Conservation (phyloP, 2,113 vertebrate species). For the Scortum barcoo region DNA sequence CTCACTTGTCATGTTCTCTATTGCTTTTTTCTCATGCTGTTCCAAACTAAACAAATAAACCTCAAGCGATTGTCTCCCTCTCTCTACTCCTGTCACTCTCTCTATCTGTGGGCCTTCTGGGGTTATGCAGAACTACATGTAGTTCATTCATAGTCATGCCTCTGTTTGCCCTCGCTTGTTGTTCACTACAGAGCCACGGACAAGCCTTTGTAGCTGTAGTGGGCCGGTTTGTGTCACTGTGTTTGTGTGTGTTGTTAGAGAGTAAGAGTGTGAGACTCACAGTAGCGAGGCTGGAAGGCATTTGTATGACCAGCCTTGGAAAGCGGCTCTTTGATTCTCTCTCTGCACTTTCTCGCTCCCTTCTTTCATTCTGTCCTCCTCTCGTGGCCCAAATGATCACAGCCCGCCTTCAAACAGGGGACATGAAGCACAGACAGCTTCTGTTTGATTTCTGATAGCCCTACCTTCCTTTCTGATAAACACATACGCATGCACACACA, state of each 20-base stretch:
- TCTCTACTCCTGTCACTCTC: neutral
- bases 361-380: conserved; percentile 68
- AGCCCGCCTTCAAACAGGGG: conserved; percentile 70
- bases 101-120: conserved; percentile 58
- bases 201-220: conserved; percentile 53
- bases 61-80: conserved; percentile 27
- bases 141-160: conserved; percentile 55
- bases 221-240: conserved; percentile 30
- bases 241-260: conserved; percentile 36
- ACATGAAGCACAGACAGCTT: conserved; percentile 74
- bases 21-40: conserved; percentile 35
- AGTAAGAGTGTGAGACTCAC: conserved; percentile 48
- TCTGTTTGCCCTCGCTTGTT: conserved; percentile 60
- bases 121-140: conserved; percentile 46
- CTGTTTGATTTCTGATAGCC: conserved; percentile 69
- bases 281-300: conserved; percentile 59
- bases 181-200: conserved; percentile 53
- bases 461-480: conserved; percentile 62
- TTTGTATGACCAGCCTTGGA: conserved; percentile 69
- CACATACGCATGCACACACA: neutral
- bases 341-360: conserved; percentile 59
- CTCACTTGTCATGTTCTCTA: conserved; percentile 11
- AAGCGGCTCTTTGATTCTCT: conserved; percentile 75
- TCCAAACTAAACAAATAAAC: conserved; percentile 44
- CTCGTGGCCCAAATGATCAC: conserved; percentile 77